Evolutionary conservation across 2,113 vertebrate genomes (phyloP).

Genomic region (Ranitomeya variabilis): DNA sequence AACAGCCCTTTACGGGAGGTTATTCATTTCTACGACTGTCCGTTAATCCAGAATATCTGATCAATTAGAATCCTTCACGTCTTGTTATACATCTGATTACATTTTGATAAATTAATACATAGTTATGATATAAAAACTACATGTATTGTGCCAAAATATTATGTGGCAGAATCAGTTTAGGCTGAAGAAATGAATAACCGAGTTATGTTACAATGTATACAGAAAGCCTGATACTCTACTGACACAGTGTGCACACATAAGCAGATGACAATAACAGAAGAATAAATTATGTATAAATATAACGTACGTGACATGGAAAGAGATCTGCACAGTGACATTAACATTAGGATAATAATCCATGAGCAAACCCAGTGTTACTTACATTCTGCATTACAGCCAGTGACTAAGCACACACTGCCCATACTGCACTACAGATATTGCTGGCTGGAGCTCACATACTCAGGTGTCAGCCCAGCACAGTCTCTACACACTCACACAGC

Average conservation of each 20-base stretch:
- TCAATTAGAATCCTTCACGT: not conserved
- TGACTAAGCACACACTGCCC: conserved; percentile 26
- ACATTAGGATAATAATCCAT: not conserved
- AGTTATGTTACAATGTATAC: not conserved
- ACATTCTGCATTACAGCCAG: conserved; percentile 25
- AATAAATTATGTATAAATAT: not conserved
- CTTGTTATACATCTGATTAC: not conserved
- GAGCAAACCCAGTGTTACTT: conserved; percentile 28
- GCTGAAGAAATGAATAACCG: not conserved
- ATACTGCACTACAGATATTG: not conserved
- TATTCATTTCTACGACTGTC: not conserved
- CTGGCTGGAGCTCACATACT: not conserved
- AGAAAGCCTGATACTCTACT: not conserved
- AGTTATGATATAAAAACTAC: not conserved
- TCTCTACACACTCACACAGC: conserved; percentile 21
- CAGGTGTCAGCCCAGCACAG: conserved; percentile 34
- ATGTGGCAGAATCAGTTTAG: not conserved
- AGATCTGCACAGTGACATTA: not conserved
- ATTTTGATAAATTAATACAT: not conserved
- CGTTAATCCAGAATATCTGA: not conserved
- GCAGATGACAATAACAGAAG: not conserved
- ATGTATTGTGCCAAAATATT: not conserved
- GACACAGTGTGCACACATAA: not conserved
- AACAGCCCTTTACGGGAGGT: not conserved
- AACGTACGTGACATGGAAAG: not conserved